A percentile compares a stretch with the other conserved stretches of the same genome.
phyloP scores from a whole-genome alignment of 2,888 invertebrate species.

The Oscheius sp. region DNA sequence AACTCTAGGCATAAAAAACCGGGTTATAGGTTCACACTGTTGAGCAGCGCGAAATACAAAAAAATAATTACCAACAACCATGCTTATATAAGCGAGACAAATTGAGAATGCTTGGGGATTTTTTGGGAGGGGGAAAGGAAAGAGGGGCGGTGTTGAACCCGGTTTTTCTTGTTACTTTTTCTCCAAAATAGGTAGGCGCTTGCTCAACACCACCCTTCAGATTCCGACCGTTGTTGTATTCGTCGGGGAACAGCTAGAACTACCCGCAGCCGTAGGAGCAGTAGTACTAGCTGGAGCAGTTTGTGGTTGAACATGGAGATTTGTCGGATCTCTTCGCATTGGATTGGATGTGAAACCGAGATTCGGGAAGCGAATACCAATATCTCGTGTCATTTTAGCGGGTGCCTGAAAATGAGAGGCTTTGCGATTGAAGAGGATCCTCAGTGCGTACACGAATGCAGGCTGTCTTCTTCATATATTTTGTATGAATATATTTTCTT shows the following conservation, averaged over 20 bases:
- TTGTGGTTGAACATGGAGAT: slow-evolving; percentile 24
- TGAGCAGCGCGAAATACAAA: slow-evolving; percentile 3
- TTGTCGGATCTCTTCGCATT: slow-evolving; percentile 18
- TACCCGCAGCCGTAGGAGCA: slow-evolving; percentile 8
- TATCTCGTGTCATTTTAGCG: slow-evolving; percentile 48
- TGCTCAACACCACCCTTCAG: slow-evolving; percentile 12
- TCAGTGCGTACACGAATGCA: not conserved
- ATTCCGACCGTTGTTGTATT: slow-evolving; percentile 27
- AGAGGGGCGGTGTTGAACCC: slow-evolving; percentile 17
- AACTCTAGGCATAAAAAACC: slow-evolving; percentile 21
- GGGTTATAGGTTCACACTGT: slow-evolving; percentile 13
- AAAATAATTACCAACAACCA: slow-evolving; percentile 6
- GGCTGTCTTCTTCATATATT: not conserved
- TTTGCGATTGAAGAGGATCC: not conserved
- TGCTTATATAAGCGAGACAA: slow-evolving; percentile 26
- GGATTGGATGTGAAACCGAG: slow-evolving; percentile 44
- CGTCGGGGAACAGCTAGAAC: slow-evolving; percentile 37
- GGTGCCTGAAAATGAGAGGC: slow-evolving; percentile 42
- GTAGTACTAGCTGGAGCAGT: not conserved
- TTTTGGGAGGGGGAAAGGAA: not conserved
- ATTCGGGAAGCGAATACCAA: slow-evolving; percentile 55
- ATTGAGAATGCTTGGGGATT: slow-evolving; percentile 16
- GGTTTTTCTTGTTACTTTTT: not conserved
- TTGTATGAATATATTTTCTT: not conserved
- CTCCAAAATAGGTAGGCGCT: not conserved